These are phyloP conservation scores for Gallinago jamesoni DNA, from an alignment of 2,113 vertebrate species.

Conservation along the genomic window DNA sequence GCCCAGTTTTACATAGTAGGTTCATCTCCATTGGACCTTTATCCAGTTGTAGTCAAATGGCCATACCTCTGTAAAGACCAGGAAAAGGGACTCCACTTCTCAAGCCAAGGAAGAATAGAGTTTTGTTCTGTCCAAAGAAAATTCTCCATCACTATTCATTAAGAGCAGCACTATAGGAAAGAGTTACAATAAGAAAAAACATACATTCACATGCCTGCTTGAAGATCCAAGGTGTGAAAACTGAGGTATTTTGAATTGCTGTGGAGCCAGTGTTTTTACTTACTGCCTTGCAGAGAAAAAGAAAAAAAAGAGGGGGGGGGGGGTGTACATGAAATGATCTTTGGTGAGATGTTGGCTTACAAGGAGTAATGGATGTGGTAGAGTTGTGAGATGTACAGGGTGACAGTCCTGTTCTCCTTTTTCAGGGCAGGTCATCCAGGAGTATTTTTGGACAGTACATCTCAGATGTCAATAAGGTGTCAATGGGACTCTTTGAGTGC, in stretches of 20 bases:
- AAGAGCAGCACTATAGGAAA: background rate
- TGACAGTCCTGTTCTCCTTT: background rate
- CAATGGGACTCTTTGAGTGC: background rate
- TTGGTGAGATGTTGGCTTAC: background rate
- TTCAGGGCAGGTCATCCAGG: background rate
- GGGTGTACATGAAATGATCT: background rate
- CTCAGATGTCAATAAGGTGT: background rate
- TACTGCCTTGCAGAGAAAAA: background rate
- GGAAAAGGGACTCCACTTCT: background rate
- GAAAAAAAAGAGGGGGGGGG: background rate
- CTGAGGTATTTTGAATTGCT: background rate
- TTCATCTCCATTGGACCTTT: background rate
- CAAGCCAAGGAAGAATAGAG: background rate
- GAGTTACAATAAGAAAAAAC: background rate
- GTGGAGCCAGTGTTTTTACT: background rate
- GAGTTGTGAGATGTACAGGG: background rate
- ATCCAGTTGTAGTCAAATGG: background rate
- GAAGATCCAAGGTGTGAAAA: background rate
- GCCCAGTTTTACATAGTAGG: background rate
- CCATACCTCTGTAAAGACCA: fast-evolving
- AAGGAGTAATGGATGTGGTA: background rate
- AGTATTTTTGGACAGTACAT: background rate
- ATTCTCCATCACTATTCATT: background rate
- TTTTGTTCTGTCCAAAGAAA: fast-evolving
- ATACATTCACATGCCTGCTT: background rate